Evolutionary conservation across 1,140 invertebrate genomes (phyloP), one percentile per base, ranked within the genome.

Genomic region (Tetragnatha versicolor): DNA sequence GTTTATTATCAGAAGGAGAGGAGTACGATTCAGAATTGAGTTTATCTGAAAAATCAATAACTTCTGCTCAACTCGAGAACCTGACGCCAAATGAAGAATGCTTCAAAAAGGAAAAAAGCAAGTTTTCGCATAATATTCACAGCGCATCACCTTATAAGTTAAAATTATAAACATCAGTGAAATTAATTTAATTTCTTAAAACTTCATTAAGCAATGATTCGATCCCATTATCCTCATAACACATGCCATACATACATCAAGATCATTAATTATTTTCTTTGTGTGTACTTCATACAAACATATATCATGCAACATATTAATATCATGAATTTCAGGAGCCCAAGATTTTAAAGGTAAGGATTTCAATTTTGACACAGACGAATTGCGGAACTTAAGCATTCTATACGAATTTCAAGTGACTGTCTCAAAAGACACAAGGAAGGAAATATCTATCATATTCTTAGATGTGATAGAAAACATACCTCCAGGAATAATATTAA

Each of bases 81-180:
- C 9, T 6, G 4, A 20, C 7, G n/a, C 27, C 9, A 7, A n/a
- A 33, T 1, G 51, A 47, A 39, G 25, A 69, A 17, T 79, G 76
- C 53, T 79, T 79, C 33, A 69, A 68, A 47, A 27, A 53, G 14
- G 17, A 14, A 12, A 65, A 77, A 53, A 45, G 73, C 66, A 77
- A 65, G 27, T 22, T 12, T 25, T n/a, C n/a, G n/a, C n/a, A n/a
- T n/a, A n/a, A n/a, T n/a, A n/a, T n/a, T n/a, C n/a, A n/a, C n/a
- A n/a, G n/a, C n/a, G n/a, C n/a, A n/a, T n/a, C n/a, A n/a, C n/a
- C n/a, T n/a, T n/a, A n/a, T n/a, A n/a, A n/a, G n/a, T n/a, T n/a
- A n/a, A n/a, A n/a, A n/a, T n/a, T n/a, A n/a, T n/a, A n/a, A n/a
- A n/a, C n/a, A n/a, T n/a, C n/a, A n/a, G n/a, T n/a, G n/a, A n/a